Percentiles rank a stretch among this genome's conserved stretches.
phyloP scores from a whole-genome alignment of 1,140 invertebrate species.

The Aphidius ervi region DNA sequence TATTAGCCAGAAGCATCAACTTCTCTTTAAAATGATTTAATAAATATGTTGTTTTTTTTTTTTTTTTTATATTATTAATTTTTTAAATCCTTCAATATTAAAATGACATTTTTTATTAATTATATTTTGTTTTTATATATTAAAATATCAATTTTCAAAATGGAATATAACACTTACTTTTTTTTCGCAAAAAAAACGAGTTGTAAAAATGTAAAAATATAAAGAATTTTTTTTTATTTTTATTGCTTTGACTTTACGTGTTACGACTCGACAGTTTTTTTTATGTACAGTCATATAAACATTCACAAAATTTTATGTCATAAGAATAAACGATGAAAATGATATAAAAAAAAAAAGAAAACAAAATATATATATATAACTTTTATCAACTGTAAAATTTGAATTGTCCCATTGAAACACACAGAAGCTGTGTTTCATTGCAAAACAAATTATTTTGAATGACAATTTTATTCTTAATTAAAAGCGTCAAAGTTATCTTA shows the following conservation, averaged over 20 bases:
- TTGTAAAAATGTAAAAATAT: not conserved
- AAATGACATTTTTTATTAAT: not conserved
- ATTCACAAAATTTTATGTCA: too few species aligned
- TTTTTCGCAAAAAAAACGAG: too few species aligned
- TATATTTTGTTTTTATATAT: not conserved
- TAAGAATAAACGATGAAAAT: too few species aligned
- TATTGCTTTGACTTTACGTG: slow-evolving; percentile 5
- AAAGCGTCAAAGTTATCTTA: too few species aligned
- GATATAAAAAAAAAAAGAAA: too few species aligned
- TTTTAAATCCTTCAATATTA: not conserved
- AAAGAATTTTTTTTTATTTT: not conserved
- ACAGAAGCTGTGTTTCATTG: too few species aligned
- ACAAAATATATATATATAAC: too few species aligned
- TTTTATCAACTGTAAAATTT: too few species aligned
- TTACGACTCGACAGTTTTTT: slow-evolving; percentile 1
- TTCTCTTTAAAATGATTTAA: slow-evolving; percentile 2
- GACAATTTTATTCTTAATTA: too few species aligned
- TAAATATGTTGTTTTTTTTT: not conserved
- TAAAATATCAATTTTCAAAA: not conserved
- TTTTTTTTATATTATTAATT: not conserved
- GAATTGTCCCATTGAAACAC: too few species aligned
- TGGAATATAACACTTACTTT: not conserved
- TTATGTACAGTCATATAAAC: too few species aligned
- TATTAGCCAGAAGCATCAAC: slow-evolving; percentile 23
- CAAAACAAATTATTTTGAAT: too few species aligned